These are phyloP conservation scores for Diabrotica virgifera DNA, from an alignment of 1,140 invertebrate species.

Conservation along the genomic window DNA sequence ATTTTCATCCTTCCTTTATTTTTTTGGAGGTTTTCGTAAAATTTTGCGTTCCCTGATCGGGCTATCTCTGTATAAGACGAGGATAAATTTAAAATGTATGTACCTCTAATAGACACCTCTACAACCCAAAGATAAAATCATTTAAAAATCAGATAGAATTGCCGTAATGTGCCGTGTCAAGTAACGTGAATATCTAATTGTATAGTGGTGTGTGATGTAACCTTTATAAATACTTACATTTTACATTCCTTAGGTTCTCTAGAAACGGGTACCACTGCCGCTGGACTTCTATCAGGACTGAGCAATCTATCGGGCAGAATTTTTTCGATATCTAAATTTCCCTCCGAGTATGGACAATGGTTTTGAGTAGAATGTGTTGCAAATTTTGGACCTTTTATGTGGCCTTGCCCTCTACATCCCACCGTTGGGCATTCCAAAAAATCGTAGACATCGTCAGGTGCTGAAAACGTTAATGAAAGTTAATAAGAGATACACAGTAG, in stretches of 20 bases:
- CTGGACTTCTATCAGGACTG: constrained; percentile 39
- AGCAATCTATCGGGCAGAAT: constrained; percentile 55
- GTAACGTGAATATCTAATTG: no score
- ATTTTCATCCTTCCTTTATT: no score
- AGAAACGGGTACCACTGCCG: constrained; percentile 45
- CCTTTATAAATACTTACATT: constrained; percentile 36
- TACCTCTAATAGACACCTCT: no score
- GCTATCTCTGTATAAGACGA: no score
- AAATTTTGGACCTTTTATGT: constrained; percentile 71
- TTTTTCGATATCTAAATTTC: constrained; percentile 64
- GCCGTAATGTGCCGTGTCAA: no score
- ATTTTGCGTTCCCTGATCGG: no score
- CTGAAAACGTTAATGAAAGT: constrained; percentile 43
- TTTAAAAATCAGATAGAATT: no score
- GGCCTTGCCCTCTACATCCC: constrained; percentile 78
- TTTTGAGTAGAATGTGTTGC: constrained; percentile 72
- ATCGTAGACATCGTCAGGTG: constrained; percentile 59
- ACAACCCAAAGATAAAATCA: no score
- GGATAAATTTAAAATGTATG: no score
- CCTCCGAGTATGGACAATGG: constrained; percentile 79
- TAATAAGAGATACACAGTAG: not conserved
- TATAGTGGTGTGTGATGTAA: no score
- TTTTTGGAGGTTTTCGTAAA: no score
- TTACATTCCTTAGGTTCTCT: constrained; percentile 45
- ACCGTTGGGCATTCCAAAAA: constrained; percentile 66